phyloP scores from a whole-genome alignment of 2,888 invertebrate species.

The Xanthia togata region DNA sequence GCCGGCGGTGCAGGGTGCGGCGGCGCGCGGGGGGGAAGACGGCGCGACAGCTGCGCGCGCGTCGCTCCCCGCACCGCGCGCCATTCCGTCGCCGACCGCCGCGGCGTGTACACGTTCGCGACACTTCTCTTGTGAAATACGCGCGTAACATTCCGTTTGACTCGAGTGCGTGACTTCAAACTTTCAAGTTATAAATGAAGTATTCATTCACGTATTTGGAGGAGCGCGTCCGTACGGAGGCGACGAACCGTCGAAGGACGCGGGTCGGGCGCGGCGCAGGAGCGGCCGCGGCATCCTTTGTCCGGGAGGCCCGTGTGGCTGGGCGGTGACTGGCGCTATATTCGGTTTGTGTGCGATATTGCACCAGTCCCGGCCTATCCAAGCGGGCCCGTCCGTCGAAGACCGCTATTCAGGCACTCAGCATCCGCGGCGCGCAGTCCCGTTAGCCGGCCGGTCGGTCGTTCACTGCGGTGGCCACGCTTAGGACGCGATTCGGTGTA shows the following conservation, averaged over 20 bases:
- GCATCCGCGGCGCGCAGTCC: conserved; percentile 89
- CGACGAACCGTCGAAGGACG: conserved; percentile 69
- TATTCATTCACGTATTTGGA: conserved; percentile 68
- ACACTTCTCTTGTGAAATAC: conserved; percentile 69
- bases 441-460: conserved; percentile 88
- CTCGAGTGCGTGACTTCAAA: conserved; percentile 77
- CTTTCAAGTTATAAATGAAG: conserved; percentile 72
- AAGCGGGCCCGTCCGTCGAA: conserved; percentile 87
- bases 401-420: conserved; percentile 86
- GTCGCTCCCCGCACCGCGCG: conserved; percentile 83
- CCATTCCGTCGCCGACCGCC: conserved; percentile 81
- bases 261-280: conserved; percentile 78
- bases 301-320: conserved; percentile 88
- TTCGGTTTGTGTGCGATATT: conserved; percentile 88
- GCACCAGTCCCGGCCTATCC: conserved; percentile 91
- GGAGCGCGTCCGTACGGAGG: conserved; percentile 58
- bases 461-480: conserved; percentile 90
- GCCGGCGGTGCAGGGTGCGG: conserved; percentile 75
- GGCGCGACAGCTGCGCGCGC: conserved; percentile 88
- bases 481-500: conserved; percentile 90
- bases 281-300: conserved; percentile 83
- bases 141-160: conserved; percentile 81
- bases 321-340: conserved; percentile 90
- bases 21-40: conserved; percentile 75
- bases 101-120: conserved; percentile 72